These are phyloP conservation scores for Microctenopoma lineatum DNA, from an alignment of 2,797 vertebrate species.

Conservation along the genomic window DNA sequence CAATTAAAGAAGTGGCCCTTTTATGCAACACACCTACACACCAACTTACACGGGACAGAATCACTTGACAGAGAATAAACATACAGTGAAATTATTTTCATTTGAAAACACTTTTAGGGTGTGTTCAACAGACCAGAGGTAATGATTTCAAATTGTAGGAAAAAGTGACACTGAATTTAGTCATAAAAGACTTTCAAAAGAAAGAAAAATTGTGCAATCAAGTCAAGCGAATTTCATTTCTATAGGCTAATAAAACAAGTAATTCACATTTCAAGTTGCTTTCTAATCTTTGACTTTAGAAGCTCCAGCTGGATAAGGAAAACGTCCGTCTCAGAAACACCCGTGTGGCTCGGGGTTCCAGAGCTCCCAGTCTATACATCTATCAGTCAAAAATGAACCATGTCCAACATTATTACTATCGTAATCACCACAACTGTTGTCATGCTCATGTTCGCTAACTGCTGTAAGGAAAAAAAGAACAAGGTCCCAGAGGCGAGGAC, in stretches of 20 bases:
- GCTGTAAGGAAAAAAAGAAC: slow-evolving; percentile 25
- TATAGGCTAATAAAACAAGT: not conserved
- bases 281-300: not conserved
- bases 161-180: not conserved
- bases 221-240: not conserved
- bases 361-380: not conserved
- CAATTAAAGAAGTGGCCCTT: slow-evolving; percentile 5
- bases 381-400: slow-evolving; percentile 34
- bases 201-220: not conserved
- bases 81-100: slow-evolving; percentile 18
- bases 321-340: not conserved
- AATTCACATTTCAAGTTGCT: too few relatives aligned
- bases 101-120: slow-evolving; percentile 10
- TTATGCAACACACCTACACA: slow-evolving; percentile 11
- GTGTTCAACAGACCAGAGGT: slow-evolving; percentile 21
- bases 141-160: slow-evolving; percentile 10
- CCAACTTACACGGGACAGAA: not conserved
- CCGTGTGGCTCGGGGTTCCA: slow-evolving; percentile 23
- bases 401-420: slow-evolving; percentile 38
- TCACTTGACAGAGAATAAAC: slow-evolving; percentile 17
- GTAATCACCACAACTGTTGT: slow-evolving; percentile 48
- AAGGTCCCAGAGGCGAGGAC: slow-evolving; percentile 45
- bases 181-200: not conserved
- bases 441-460: slow-evolving; percentile 29
- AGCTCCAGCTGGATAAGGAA: not conserved